Base-by-base conservation (phyloP, 1,140 invertebrate species). In the Saccostrea cuccullata region DNA sequence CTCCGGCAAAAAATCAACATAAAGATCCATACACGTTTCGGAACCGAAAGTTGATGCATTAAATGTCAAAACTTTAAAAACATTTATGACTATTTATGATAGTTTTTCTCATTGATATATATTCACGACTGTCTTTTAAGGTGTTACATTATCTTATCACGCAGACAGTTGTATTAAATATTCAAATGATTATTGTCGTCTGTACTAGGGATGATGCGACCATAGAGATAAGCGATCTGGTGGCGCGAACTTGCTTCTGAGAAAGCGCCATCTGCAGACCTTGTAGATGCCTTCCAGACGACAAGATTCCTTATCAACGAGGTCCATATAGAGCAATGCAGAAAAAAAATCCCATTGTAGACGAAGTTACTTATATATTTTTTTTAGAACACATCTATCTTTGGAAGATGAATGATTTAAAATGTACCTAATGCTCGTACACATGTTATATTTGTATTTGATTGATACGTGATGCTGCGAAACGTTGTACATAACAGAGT, bases 111-210 rank as follows among this genome's bases (percentile, higher is more conserved):
- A 77, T 30, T 77, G 70, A 77, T 77, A 77, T 77, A 30, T 77
- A 77, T 77, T 77, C 70, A 77, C 26, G 70, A 77, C 70, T 77
- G 70, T 77, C 70, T 77, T 77, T 77, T 77, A 77, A 77, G 70
- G 70, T 77, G 70, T 77, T 77, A 77, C 70, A 77, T 77, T 77
- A 77, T 77, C 70, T 77, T 77, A 77, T 77, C 70, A 77, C 15
- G 13, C 23, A 26, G 70, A 77, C 70, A 77, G 70, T 77, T 77
- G 30, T 77, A 26, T 77, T 36, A 36, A 77, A 77, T 77, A 77
- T 77, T 77, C 70, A 77, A 77, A 77, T 30, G 23, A 77, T 30
- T 26, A 77, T 36, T 77, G 30, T 77, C 23, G 70, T 30, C 26
- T 77, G 70, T 77, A 15, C 70, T 77, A 36, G 70, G 70, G 70